These are phyloP conservation scores for Crossocerus cetratus DNA, from an alignment of 2,888 invertebrate genomes.

Conservation along the genomic window DNA sequence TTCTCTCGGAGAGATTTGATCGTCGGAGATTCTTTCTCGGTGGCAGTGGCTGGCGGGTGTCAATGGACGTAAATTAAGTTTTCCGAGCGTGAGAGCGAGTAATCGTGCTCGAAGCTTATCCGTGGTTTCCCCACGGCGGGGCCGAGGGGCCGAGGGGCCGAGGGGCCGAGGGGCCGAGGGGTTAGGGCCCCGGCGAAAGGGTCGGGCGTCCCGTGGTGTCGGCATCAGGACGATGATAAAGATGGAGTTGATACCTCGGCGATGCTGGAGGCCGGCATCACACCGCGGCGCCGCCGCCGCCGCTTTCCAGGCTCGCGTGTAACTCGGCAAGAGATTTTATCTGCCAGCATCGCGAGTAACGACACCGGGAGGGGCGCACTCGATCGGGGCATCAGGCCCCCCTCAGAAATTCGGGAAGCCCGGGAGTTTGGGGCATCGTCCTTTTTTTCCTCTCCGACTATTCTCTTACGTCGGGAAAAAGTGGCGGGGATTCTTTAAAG, in stretches of 20 bases:
- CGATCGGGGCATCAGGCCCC: slow-evolving; percentile 24
- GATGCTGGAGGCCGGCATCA: slow-evolving; percentile 29
- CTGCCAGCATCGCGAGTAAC: slow-evolving; percentile 29
- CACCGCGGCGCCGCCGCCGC: slow-evolving; percentile 38
- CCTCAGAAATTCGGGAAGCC: slow-evolving; percentile 55
- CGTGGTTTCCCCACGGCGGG: slow-evolving; percentile 17
- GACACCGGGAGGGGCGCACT: slow-evolving; percentile 15
- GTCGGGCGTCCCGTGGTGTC: slow-evolving; percentile 59
- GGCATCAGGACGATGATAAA: slow-evolving; percentile 60
- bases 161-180: slow-evolving; percentile 34
- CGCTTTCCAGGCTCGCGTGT: slow-evolving; percentile 58
- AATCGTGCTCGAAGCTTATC: slow-evolving; percentile 17
- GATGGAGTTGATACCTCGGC: slow-evolving; percentile 59
- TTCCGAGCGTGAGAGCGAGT: slow-evolving; percentile 22
- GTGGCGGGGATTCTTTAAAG: background rate
- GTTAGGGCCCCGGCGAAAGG: slow-evolving; percentile 38
- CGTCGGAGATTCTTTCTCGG: no score
- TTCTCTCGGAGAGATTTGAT: no score
- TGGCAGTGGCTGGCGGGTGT: no score
- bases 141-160: no score
- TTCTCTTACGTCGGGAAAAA: no score
- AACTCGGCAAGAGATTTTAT: slow-evolving; percentile 57
- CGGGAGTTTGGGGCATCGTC: background rate
- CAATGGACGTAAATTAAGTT: background rate
- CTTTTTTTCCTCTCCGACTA: background rate